Base-by-base conservation (phyloP, 2,888 invertebrate genomes). In the Anoplius nigerrimus region DNA sequence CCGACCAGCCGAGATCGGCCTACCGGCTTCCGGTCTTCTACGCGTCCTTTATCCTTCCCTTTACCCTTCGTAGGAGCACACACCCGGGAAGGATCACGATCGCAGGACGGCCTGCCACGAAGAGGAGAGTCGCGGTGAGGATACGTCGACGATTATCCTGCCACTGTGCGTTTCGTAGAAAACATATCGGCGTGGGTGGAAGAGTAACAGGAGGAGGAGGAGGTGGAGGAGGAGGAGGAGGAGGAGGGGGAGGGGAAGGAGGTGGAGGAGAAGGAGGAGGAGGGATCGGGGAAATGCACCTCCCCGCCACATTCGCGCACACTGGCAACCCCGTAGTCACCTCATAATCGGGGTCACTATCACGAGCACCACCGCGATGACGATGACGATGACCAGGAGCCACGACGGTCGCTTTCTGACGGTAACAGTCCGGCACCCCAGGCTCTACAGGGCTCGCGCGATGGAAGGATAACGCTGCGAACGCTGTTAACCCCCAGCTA, bases 301-400 rank as follows among this genome's bases (percentile, higher is more conserved):
- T 11, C 48, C 48, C 18, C 48, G 16, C 48, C 48, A 48, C 48
- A 18, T 34, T 34, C 34, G 34, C 34, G 48, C 48, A 48, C 18
- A 48, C 34, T 34, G 34, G 4, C 34, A 34, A 34, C 34, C 34
- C n/a, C n/a, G 48, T 18, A 16, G 48, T 48, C 48, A 48, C 48
- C 48, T 48, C 48, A 16, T 48, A 48, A 48, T 48, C 48, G 48
- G n/a, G 48, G 18, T 48, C 48, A 48, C 48, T 18, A 18, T 48
- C 18, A 18, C 24, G 13, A 1, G 22, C 18, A 5, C 21, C 24
- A 34, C 11, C 34, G 8, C 34, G 34, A 34, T 34, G 34, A 34
- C 34, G 27, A 27, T 27, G 27, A 20, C 18, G 18, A 48, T 45
- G 13, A 45, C 15, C 15, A 21, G 62, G 42, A 53, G 11, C 13